phyloP scores from a whole-genome alignment of 2,797 vertebrate species.

The Pempheris klunzingeri region DNA sequence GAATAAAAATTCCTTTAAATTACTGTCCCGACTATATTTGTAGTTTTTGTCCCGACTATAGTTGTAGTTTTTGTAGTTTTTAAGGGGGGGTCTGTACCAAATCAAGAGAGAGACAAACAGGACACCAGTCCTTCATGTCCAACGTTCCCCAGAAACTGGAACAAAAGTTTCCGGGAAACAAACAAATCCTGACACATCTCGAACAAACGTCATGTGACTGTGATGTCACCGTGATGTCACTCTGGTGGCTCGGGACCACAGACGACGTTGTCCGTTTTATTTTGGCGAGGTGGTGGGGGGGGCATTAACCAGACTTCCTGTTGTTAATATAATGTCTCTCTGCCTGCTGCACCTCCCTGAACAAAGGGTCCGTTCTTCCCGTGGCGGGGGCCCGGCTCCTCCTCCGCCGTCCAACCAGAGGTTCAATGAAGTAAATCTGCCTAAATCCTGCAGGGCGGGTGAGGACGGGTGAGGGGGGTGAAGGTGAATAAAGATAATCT shows the following conservation, averaged over 20 bases:
- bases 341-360: slow-evolving; percentile 88
- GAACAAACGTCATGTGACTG: slow-evolving; percentile 17
- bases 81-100: too few species aligned
- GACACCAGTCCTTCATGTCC: too few species aligned
- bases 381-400: slow-evolving; percentile 85
- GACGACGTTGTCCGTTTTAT: slow-evolving; percentile 38
- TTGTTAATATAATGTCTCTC: slow-evolving; percentile 90
- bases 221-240: slow-evolving; percentile 33
- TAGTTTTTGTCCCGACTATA: too few species aligned
- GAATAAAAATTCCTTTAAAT: too few species aligned
- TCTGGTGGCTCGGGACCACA: neutral
- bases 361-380: slow-evolving; percentile 91
- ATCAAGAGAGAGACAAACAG: too few species aligned
- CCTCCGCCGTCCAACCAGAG: slow-evolving; percentile 91
- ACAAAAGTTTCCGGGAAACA: too few species aligned
- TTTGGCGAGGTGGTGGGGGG: slow-evolving; percentile 56
- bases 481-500: slow-evolving; percentile 92
- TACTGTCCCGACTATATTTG: too few species aligned
- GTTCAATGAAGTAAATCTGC: slow-evolving; percentile 95
- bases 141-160: too few species aligned
- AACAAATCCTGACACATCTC: too few species aligned
- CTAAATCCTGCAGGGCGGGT: slow-evolving; percentile 89
- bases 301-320: slow-evolving; percentile 66
- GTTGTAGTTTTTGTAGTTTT: too few species aligned
- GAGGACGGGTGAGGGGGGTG: slow-evolving; percentile 77